phyloP scores from a whole-genome alignment of 2,113 vertebrate genomes.

The Eubucco bourcierii region DNA sequence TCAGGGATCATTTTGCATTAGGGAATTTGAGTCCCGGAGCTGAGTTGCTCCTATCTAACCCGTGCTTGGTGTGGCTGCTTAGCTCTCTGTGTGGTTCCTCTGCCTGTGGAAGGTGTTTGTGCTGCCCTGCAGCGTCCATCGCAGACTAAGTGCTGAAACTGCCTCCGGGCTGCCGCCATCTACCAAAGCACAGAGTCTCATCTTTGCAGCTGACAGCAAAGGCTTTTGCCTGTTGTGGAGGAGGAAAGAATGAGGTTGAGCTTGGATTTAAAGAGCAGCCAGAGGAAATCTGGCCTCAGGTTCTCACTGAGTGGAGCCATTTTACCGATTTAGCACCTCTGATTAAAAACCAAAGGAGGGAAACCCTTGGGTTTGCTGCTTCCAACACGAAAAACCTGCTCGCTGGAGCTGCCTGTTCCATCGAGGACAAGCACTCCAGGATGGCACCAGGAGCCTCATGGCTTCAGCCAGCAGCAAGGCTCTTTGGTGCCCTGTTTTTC shows the following conservation, averaged over 20 bases:
- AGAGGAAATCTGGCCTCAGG: background rate
- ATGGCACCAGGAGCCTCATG: background rate
- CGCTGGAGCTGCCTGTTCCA: background rate
- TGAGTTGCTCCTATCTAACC: accelerated
- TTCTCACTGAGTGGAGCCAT: background rate
- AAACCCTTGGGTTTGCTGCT: background rate
- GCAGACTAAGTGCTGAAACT: background rate
- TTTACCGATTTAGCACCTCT: background rate
- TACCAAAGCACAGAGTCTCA: background rate
- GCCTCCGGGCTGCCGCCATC: background rate
- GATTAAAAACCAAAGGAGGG: background rate
- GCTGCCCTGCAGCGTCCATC: accelerated
- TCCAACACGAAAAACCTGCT: background rate
- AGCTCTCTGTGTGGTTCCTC: background rate
- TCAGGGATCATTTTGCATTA: background rate
- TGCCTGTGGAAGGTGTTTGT: background rate
- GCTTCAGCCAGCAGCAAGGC: background rate
- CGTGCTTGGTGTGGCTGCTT: accelerated
- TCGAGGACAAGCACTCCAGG: background rate
- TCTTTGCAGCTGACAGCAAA: background rate
- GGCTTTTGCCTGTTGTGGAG: background rate
- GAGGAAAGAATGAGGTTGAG: background rate
- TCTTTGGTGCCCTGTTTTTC: background rate
- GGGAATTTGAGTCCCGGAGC: background rate
- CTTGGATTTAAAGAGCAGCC: background rate